Percentiles rank a stretch among this genome's conserved stretches.
phyloP scores from a whole-genome alignment of 1,140 invertebrate genomes.

The Cyclina sinensis region DNA sequence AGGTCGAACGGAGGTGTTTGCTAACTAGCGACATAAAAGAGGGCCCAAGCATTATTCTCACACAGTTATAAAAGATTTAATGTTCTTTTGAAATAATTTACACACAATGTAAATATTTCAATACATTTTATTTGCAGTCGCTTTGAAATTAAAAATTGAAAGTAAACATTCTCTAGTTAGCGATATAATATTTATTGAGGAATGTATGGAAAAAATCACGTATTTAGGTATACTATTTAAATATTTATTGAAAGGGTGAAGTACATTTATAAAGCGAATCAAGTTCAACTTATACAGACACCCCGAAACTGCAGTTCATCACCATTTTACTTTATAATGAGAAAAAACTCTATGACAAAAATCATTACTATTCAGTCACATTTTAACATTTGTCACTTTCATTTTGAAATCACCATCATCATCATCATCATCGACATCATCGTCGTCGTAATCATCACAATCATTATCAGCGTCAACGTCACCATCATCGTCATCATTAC shows the following conservation, averaged over 20 bases:
- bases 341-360: no score
- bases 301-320: no score
- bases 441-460: no score
- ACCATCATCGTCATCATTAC: no score
- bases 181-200: neutral
- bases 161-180: neutral
- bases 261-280: neutral
- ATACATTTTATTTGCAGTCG: neutral
- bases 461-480: no score
- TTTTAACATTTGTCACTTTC: no score
- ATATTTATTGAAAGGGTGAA: neutral
- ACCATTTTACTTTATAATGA: no score
- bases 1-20: neutral
- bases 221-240: neutral
- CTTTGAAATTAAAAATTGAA: neutral
- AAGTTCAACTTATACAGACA: no score
- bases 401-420: no score
- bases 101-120: slow-evolving; percentile 3
- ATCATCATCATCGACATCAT: no score
- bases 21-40: neutral
- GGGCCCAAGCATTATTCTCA: neutral
- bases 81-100: slow-evolving; percentile 8
- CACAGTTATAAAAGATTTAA: neutral
- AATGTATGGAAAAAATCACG: neutral
- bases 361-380: no score